Conservation (phyloP, 2,113 vertebrate species). For the Centropristis striata region DNA sequence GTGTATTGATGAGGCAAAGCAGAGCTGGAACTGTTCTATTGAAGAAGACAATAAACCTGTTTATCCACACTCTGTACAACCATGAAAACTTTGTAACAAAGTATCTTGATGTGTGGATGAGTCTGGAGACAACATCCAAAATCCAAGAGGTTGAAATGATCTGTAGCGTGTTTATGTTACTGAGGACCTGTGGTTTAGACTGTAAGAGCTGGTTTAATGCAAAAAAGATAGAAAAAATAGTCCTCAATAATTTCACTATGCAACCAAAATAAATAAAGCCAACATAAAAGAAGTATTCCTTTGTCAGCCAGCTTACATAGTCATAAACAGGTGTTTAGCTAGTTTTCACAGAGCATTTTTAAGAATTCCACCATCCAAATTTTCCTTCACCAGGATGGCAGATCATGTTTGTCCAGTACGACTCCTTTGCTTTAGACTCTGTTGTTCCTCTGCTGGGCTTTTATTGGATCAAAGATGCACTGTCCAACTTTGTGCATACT, state of each 20-base stretch:
- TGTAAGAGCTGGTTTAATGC: conserved; percentile 51
- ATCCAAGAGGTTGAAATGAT: conserved; percentile 10
- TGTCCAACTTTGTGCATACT: conserved; percentile 49
- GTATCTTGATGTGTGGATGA: not conserved
- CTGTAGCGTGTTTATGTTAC: conserved; percentile 15
- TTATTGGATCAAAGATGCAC: conserved; percentile 39
- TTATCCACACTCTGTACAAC: conserved; percentile 4
- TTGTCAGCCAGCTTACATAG: conserved; percentile 43
- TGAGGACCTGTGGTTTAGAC: conserved; percentile 44
- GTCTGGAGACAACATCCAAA: not conserved
- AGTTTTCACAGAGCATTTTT: conserved; percentile 59
- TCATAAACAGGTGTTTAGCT: conserved; percentile 44
- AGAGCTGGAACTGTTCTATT: conserved; percentile 15
- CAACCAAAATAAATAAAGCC: conserved; percentile 85
- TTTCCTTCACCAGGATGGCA: conserved; percentile 59
- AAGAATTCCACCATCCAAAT: conserved; percentile 44
- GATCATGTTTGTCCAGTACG: conserved; percentile 27
- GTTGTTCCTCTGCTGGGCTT: conserved; percentile 43
- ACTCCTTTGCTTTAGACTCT: conserved; percentile 15
- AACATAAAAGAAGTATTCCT: conserved; percentile 50
- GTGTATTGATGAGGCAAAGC: not conserved
- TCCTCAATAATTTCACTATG: conserved; percentile 73
- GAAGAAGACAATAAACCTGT: conserved; percentile 16
- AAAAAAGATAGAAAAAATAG: conserved; percentile 41
- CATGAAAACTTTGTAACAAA: conserved; percentile 13